phyloP scores from a whole-genome alignment of 2,113 vertebrate genomes.

The Nettapus auritus region DNA sequence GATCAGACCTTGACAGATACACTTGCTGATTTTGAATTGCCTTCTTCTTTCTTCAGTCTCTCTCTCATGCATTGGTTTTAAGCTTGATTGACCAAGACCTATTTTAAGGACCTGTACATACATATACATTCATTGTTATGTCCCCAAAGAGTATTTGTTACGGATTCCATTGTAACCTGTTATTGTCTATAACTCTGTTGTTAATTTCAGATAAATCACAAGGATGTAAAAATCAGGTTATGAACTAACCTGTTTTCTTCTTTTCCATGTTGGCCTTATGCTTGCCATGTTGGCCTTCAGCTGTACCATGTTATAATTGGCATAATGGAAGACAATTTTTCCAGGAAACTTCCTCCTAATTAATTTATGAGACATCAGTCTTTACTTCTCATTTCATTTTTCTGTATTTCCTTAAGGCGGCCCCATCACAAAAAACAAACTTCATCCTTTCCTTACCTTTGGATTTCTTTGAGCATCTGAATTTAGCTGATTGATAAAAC shows the following conservation, averaged over 20 bases:
- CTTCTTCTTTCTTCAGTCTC: neutral
- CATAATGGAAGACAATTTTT: neutral
- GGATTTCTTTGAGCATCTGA: neutral
- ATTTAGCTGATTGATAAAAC: neutral
- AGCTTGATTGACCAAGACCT: neutral
- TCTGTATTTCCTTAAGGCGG: neutral
- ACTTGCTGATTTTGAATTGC: neutral
- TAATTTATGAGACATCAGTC: neutral
- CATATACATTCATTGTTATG: neutral
- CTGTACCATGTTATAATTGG: neutral
- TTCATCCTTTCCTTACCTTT: neutral
- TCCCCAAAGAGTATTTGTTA: neutral
- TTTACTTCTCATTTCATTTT: neutral
- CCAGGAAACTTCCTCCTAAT: neutral
- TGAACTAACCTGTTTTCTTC: neutral
- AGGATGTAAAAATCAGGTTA: neutral
- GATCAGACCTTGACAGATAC: neutral
- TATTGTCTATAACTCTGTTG: neutral
- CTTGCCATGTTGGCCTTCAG: neutral
- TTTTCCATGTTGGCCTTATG: neutral
- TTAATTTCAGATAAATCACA: neutral
- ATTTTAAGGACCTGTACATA: neutral
- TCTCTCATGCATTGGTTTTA: neutral
- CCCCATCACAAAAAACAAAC: neutral
- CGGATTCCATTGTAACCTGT: neutral